Conservation (phyloP, 2,113 vertebrate genomes). For the Xenopus laevis region DNA sequence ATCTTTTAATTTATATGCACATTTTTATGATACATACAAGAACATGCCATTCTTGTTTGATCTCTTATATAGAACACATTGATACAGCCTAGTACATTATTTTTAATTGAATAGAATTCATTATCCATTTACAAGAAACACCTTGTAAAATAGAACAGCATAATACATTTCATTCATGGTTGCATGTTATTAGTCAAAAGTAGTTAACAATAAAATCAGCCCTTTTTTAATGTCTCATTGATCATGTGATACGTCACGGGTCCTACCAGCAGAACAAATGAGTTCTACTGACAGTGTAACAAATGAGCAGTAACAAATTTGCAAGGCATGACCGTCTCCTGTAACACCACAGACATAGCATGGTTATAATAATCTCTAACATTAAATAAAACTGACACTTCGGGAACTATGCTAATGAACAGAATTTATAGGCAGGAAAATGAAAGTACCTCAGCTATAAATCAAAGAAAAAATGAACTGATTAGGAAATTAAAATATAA, state of each 20-base stretch:
- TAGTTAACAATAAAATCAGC: slow-evolving; percentile 67
- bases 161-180: slow-evolving; percentile 43
- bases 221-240: slow-evolving; percentile 57
- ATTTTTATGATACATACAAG: no score
- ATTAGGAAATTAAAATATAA: slow-evolving; percentile 41
- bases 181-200: slow-evolving; percentile 61
- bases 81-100: no score
- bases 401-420: slow-evolving; percentile 38
- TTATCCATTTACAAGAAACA: slow-evolving; percentile 22
- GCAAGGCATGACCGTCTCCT: slow-evolving; percentile 52
- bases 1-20: no score
- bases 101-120: slow-evolving; percentile 33
- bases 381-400: slow-evolving; percentile 49
- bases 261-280: slow-evolving; percentile 60
- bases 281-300: slow-evolving; percentile 63
- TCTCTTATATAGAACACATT: no score
- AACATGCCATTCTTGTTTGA: no score
- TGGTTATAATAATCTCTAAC: slow-evolving; percentile 24
- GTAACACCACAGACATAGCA: slow-evolving; percentile 54
- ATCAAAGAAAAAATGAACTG: slow-evolving; percentile 34
- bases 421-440: slow-evolving; percentile 36
- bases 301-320: slow-evolving; percentile 63
- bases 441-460: slow-evolving; percentile 36
- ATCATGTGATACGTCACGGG: slow-evolving; percentile 59
- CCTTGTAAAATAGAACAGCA: slow-evolving; percentile 10